These are phyloP conservation scores for Dexiosoma caninum DNA, from an alignment of 2,888 invertebrate genomes.

Conservation along the genomic window DNA sequence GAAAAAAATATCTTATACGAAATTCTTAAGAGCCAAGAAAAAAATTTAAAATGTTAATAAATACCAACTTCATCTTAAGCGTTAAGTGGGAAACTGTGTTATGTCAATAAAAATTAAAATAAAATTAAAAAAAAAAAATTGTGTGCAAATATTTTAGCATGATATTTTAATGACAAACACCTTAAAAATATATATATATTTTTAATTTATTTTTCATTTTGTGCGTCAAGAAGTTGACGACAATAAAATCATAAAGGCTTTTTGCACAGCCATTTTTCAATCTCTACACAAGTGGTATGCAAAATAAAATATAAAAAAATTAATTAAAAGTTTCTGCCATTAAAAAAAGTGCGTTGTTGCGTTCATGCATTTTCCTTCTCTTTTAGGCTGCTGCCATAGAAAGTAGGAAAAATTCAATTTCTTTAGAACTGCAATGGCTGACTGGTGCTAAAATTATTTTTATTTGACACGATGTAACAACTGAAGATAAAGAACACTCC, in stretches of 20 bases:
- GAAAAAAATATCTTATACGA: background rate
- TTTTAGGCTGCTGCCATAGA: background rate
- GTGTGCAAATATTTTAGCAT: background rate
- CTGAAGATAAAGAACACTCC: background rate
- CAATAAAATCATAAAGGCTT: conserved; percentile 1
- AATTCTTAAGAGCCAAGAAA: background rate
- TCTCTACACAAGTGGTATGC: background rate
- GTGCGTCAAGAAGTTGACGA: conserved; percentile 18
- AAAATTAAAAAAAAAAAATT: background rate
- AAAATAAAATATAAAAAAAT: background rate
- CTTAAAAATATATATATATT: background rate
- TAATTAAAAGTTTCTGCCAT: background rate
- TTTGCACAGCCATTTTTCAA: background rate
- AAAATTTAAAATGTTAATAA: background rate
- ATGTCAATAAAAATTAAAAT: conserved; percentile 19
- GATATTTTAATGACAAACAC: too few relatives aligned
- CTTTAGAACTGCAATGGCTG: background rate
- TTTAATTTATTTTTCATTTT: background rate
- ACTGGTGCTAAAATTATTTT: conserved; percentile 44
- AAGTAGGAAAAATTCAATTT: background rate
- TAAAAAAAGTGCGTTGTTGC: conserved; percentile 52
- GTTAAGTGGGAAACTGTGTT: conserved; percentile 28
- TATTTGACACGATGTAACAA: conserved; percentile 26
- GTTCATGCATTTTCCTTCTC: conserved; percentile 31
- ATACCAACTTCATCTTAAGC: background rate